phyloP scores from a whole-genome alignment of 1,140 invertebrate species.

The Pseudoatta argentina region DNA sequence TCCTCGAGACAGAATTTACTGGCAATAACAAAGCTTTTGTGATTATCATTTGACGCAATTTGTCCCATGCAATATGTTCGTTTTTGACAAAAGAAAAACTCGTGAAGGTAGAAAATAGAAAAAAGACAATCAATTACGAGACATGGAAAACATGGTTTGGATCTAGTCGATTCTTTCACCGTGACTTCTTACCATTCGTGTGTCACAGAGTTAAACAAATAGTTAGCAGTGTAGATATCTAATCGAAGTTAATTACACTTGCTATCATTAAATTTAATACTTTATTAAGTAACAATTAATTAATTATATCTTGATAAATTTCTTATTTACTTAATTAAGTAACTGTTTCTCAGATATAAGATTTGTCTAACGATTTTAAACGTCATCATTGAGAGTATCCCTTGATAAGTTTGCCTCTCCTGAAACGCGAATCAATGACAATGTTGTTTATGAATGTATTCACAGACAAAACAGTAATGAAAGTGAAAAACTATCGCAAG shows the following conservation, averaged over 20 bases:
- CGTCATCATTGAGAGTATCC: not conserved
- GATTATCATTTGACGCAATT: not conserved
- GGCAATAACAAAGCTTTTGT: slow-evolving; percentile 2
- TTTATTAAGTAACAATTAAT: not conserved
- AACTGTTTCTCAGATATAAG: not conserved
- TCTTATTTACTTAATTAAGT: not conserved
- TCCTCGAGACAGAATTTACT: not conserved
- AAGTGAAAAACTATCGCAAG: not conserved
- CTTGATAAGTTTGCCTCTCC: not conserved
- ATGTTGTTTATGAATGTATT: slow-evolving; percentile 20
- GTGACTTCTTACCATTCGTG: not conserved
- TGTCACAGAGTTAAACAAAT: not conserved
- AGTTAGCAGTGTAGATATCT: not conserved
- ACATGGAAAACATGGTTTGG: not conserved
- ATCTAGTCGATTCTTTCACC: not conserved
- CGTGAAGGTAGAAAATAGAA: not conserved
- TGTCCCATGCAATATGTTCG: not conserved
- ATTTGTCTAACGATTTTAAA: not conserved
- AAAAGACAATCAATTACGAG: not conserved
- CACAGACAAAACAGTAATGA: not conserved
- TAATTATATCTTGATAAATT: not conserved
- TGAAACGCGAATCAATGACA: slow-evolving; percentile 19
- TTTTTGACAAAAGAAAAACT: not conserved
- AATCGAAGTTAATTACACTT: not conserved
- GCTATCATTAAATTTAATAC: not conserved